Percentiles rank a stretch among this genome's conserved stretches.
Evolutionary conservation across 2,888 invertebrate species (phyloP).

Genomic region (Thecocarcelia acutangulata): DNA sequence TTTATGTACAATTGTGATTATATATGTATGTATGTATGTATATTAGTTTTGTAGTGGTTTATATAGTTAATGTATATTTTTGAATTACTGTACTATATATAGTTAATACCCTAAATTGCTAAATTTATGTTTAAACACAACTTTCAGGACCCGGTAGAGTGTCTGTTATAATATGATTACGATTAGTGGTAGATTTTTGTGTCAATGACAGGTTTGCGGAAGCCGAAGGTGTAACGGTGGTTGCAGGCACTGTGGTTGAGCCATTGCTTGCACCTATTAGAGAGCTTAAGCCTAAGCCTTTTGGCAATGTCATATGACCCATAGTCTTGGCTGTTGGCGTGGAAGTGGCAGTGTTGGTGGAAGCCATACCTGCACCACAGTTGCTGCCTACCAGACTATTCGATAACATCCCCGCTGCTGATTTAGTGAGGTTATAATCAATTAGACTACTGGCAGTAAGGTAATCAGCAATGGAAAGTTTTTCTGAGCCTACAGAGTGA

Average conservation of each 20-base stretch:
- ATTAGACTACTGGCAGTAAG: slow-evolving; percentile 80
- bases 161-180: slow-evolving; percentile 90
- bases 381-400: slow-evolving; percentile 55
- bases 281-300: slow-evolving; percentile 74
- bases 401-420: slow-evolving; percentile 72
- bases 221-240: slow-evolving; percentile 60
- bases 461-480: slow-evolving; percentile 79
- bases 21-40: neutral
- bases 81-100: slow-evolving; percentile 2
- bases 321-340: slow-evolving; percentile 33
- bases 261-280: slow-evolving; percentile 62
- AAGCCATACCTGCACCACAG: neutral
- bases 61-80: slow-evolving; percentile 21
- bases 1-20: slow-evolving; percentile 55
- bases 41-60: slow-evolving; percentile 1
- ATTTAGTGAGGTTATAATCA: slow-evolving; percentile 79
- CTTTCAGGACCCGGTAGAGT: slow-evolving; percentile 93
- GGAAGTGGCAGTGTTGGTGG: slow-evolving; percentile 15
- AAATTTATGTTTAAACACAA: slow-evolving; percentile 86
- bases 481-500: slow-evolving; percentile 72
- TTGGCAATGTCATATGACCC: slow-evolving; percentile 78
- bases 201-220: slow-evolving; percentile 73
- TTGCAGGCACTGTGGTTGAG: slow-evolving; percentile 30
- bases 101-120: slow-evolving; percentile 24
- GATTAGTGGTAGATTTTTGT: slow-evolving; percentile 82